These are phyloP conservation scores for Pseudorhombus dupliciocellatus DNA, from an alignment of 2,113 vertebrate species.

Conservation along the genomic window DNA sequence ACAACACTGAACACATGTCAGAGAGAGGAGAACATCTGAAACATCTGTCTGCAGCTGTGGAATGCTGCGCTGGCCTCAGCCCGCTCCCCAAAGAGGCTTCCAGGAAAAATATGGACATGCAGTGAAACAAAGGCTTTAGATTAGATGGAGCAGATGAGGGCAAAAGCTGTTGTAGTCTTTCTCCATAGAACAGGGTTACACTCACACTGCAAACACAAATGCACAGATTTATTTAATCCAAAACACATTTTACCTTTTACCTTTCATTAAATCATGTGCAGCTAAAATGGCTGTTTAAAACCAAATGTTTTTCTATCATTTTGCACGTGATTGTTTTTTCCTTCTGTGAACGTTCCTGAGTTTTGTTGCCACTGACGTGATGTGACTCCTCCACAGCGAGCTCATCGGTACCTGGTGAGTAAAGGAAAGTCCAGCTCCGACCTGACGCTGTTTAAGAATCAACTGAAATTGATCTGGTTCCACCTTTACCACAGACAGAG, in stretches of 20 bases:
- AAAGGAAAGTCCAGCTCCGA: slow-evolving; percentile 79
- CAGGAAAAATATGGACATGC: slow-evolving; percentile 44
- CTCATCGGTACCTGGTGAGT: slow-evolving; percentile 83
- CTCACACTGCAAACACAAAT: background rate
- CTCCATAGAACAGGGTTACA: background rate
- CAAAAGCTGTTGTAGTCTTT: background rate
- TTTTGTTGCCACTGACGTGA: background rate
- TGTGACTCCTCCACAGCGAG: slow-evolving; percentile 71
- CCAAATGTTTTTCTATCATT: too few relatives aligned
- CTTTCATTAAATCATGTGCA: background rate
- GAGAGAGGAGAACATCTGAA: slow-evolving; percentile 22
- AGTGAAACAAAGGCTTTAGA: slow-evolving; percentile 2
- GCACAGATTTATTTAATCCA: too few relatives aligned
- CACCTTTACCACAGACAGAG: slow-evolving; percentile 83
- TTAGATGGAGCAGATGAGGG: background rate
- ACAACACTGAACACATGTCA: slow-evolving; percentile 24
- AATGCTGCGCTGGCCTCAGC: slow-evolving; percentile 46
- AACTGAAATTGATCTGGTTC: slow-evolving; percentile 90
- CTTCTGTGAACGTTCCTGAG: background rate
- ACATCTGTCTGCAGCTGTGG: slow-evolving; percentile 70
- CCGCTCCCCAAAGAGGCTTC: slow-evolving; percentile 20
- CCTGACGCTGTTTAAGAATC: slow-evolving; percentile 79
- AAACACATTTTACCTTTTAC: too few relatives aligned
- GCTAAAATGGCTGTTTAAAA: background rate
- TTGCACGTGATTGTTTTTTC: background rate